Percentiles rank a stretch among this genome's conserved stretches.
Conservation (phyloP, 2,113 vertebrate species). For the Gnathonemus longibarbis region DNA sequence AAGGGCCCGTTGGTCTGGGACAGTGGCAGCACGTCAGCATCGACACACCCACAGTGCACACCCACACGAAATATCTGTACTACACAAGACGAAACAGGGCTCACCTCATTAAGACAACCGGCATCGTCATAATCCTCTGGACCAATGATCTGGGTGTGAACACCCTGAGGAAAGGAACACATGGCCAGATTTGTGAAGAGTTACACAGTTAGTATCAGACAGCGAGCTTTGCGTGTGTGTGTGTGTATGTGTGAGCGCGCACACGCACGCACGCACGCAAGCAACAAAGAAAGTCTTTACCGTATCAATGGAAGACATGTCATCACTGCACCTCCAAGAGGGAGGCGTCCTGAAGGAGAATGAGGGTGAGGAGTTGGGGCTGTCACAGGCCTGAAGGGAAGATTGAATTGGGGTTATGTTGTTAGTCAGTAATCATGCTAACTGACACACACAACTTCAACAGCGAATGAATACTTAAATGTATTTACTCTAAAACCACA, state of each 20-base stretch:
- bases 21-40: not conserved
- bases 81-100: conserved; percentile 11
- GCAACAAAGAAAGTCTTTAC: conserved; percentile 48
- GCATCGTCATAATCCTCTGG: conserved; percentile 80
- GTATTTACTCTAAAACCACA: not conserved
- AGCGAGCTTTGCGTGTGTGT: not conserved
- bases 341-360: conserved; percentile 49
- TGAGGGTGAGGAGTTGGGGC: conserved; percentile 76
- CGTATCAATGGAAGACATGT: conserved; percentile 56
- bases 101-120: conserved; percentile 57
- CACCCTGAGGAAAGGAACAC: conserved; percentile 37
- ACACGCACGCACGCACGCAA: not conserved
- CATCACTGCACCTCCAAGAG: conserved; percentile 64
- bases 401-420: not conserved
- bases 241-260: not conserved
- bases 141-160: conserved; percentile 72
- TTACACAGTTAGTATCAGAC: not conserved
- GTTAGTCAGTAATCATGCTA: not conserved
- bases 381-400: conserved; percentile 61
- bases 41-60: not conserved
- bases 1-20: conserved; percentile 75
- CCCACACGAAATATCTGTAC: not conserved
- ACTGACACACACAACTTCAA: not conserved
- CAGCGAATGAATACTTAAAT: not conserved
- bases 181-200: not conserved